These are phyloP conservation scores for Apeira syringaria DNA, from an alignment of 2,888 invertebrate genomes.

Conservation along the genomic window DNA sequence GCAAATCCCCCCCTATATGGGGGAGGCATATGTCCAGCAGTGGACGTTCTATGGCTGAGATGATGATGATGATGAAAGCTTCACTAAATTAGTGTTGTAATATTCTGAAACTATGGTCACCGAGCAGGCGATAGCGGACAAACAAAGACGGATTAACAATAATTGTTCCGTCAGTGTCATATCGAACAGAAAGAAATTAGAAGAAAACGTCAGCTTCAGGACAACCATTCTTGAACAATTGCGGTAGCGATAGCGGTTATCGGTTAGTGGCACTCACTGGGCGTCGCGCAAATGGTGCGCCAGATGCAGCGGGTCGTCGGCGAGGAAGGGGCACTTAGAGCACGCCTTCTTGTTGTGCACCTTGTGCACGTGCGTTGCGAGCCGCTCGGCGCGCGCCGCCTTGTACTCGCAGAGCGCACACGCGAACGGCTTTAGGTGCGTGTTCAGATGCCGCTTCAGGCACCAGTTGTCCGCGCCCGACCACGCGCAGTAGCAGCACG, in stretches of 20 bases:
- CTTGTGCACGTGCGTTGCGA: conserved; percentile 95
- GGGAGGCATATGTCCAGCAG: too few species aligned
- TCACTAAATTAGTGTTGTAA: too few species aligned
- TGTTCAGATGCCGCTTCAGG: conserved; percentile 95
- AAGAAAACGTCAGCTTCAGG: too few species aligned
- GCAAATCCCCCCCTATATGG: too few species aligned
- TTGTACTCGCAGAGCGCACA: conserved; percentile 96
- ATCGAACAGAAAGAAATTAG: too few species aligned
- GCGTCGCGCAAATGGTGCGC: conserved; percentile 90
- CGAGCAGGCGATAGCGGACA: too few species aligned
- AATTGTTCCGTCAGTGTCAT: too few species aligned
- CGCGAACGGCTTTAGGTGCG: conserved; percentile 95
- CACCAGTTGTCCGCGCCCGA: conserved; percentile 97
- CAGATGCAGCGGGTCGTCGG: conserved; percentile 92
- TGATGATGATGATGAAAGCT: too few species aligned
- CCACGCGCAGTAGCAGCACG: conserved; percentile 96
- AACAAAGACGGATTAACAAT: too few species aligned
- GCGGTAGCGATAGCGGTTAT: not conserved
- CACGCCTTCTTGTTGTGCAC: conserved; percentile 96
- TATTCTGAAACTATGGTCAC: too few species aligned
- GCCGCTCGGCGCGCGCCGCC: conserved; percentile 94
- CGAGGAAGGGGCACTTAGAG: conserved; percentile 93
- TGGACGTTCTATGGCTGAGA: too few species aligned
- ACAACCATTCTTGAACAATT: too few species aligned
- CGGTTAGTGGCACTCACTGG: conserved; percentile 83